Conservation (phyloP, 2,113 vertebrate species). For the Tringa solitaria region DNA sequence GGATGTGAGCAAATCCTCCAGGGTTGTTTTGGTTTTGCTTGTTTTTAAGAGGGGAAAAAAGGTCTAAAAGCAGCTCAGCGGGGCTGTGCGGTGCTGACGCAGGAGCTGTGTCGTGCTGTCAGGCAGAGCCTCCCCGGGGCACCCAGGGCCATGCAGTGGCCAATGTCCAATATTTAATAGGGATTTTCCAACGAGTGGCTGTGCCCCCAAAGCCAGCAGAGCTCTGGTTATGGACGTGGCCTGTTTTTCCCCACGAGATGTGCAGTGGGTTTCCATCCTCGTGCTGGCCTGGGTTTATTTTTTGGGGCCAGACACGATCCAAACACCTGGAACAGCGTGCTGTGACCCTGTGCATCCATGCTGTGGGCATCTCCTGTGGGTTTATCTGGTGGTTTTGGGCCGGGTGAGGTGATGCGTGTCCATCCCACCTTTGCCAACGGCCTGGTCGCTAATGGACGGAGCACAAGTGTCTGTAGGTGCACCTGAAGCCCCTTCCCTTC, state of each 20-base stretch:
- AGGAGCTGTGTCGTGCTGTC: rapidly evolving
- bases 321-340: background rate
- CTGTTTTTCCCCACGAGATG: background rate
- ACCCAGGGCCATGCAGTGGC: rapidly evolving
- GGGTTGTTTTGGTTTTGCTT: background rate
- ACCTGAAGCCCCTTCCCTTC: background rate
- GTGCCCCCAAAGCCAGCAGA: background rate
- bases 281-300: background rate
- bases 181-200: rapidly evolving
- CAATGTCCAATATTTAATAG: rapidly evolving
- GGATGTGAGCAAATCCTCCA: background rate
- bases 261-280: background rate
- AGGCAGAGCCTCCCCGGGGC: background rate
- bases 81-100: background rate
- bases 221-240: background rate
- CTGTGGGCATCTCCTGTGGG: background rate
- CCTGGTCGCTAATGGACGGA: rapidly evolving
- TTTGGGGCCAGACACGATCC: background rate
- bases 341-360: background rate
- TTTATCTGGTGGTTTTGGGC: rapidly evolving
- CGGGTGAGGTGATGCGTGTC: no score
- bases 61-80: background rate
- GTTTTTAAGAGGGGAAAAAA: background rate
- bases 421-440: rapidly evolving
- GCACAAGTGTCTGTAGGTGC: background rate